Evolutionary conservation across 2,888 invertebrate genomes (phyloP).

Genomic region (Morpho deidamia): DNA sequence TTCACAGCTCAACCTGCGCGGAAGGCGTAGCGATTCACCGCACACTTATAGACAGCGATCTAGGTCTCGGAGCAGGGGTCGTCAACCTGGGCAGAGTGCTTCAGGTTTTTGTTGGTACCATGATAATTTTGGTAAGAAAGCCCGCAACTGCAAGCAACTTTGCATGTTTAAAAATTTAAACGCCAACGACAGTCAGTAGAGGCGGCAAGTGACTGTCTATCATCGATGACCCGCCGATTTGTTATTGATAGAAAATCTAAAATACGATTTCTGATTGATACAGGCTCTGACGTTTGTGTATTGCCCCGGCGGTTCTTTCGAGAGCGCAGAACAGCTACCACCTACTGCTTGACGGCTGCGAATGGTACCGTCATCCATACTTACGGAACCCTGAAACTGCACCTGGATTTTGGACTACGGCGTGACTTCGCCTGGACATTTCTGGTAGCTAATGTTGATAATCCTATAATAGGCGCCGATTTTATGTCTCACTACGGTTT

Average conservation of each 20-base stretch:
- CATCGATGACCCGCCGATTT: slow-evolving; percentile 24
- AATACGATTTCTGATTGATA: slow-evolving; percentile 12
- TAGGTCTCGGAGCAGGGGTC: neutral
- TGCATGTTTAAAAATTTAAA: neutral
- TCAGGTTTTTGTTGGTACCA: neutral
- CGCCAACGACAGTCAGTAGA: neutral
- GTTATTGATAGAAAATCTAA: slow-evolving; percentile 22
- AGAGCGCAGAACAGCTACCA: too few species aligned
- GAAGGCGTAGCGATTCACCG: too few species aligned
- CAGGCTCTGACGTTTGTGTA: slow-evolving; percentile 18
- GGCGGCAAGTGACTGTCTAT: slow-evolving; percentile 24
- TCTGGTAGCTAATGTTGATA: slow-evolving; percentile 33
- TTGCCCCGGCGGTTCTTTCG: slow-evolving; percentile 8
- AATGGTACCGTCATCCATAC: neutral
- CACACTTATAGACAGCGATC: neutral
- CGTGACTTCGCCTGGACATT: slow-evolving; percentile 34
- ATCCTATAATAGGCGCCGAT: slow-evolving; percentile 38
- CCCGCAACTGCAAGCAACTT: neutral
- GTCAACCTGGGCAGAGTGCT: neutral
- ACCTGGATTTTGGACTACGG: slow-evolving; percentile 32
- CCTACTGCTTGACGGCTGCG: neutral
- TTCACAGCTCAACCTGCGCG: too few species aligned
- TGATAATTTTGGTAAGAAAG: neutral
- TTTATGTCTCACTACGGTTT: slow-evolving; percentile 32
- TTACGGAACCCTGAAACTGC: neutral